phyloP scores from a whole-genome alignment of 1,140 invertebrate genomes.

The Delia radicum region DNA sequence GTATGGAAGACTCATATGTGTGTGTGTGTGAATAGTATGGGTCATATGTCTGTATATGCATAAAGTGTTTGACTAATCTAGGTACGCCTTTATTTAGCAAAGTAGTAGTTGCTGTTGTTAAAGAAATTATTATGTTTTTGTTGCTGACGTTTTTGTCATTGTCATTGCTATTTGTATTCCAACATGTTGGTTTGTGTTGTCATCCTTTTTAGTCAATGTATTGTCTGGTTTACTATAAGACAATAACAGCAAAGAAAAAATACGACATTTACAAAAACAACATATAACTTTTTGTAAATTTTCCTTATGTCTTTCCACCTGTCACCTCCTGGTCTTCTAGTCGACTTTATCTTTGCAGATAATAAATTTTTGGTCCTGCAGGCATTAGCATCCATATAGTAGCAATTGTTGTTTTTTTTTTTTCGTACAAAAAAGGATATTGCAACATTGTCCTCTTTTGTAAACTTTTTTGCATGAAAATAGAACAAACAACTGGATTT shows the following conservation, averaged over 20 bases:
- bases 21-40: too few relatives aligned
- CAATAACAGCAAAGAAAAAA: background rate
- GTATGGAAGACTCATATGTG: too few relatives aligned
- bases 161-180: background rate
- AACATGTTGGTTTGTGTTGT: background rate
- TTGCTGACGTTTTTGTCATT: background rate
- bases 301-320: background rate
- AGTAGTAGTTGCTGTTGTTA: conserved; percentile 2
- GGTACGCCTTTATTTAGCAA: background rate
- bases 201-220: background rate
- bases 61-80: too few relatives aligned
- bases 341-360: background rate
- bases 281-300: background rate
- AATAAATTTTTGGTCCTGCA: background rate
- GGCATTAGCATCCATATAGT: background rate
- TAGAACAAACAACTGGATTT: background rate
- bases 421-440: background rate
- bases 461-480: background rate
- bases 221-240: background rate
- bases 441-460: background rate
- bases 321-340: background rate
- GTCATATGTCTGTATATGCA: background rate
- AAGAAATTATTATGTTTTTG: background rate
- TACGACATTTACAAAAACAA: too few relatives aligned
- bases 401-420: too few relatives aligned